Percentiles rank a stretch among this genome's conserved stretches.
These are phyloP conservation scores for Hyphantria cunea DNA, from an alignment of 1,140 invertebrate species.

Conservation along the genomic window DNA sequence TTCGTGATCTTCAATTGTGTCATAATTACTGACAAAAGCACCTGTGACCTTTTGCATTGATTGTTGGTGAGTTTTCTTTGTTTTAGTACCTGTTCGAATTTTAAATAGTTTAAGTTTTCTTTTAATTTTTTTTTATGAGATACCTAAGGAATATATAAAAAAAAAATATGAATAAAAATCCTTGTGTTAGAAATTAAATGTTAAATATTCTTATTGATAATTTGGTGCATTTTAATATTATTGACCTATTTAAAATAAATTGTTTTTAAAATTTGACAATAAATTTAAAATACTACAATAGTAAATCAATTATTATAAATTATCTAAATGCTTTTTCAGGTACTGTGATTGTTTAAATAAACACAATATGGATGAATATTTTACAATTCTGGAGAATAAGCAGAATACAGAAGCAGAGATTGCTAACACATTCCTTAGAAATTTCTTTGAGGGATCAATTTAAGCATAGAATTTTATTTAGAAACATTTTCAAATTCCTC, in stretches of 20 bases:
- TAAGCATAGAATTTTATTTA: conserved; percentile 53
- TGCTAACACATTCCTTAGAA: conserved; percentile 37
- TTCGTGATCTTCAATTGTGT: conserved; percentile 58
- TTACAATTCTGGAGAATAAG: conserved; percentile 21
- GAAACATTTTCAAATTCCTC: conserved; percentile 25
- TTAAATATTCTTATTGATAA: background rate
- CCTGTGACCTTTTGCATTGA: conserved; percentile 46
- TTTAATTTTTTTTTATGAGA: background rate
- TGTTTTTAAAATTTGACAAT: too few species aligned
- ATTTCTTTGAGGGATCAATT: conserved; percentile 71
- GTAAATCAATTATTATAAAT: background rate
- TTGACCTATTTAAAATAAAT: too few species aligned
- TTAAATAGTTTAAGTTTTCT: conserved; percentile 1
- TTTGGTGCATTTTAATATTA: too few species aligned
- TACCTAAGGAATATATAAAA: background rate
- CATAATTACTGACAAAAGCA: conserved; percentile 46
- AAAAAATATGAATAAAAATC: background rate
- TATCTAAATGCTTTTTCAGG: conserved; percentile 20
- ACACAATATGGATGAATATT: conserved; percentile 25
- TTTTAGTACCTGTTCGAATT: conserved; percentile 35
- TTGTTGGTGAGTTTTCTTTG: conserved; percentile 65
- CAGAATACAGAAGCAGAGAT: conserved; percentile 22
- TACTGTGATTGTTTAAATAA: conserved; percentile 25
- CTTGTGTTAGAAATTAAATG: too few species aligned
- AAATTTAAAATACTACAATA: too few species aligned